These are phyloP conservation scores for Diarsia brunnea DNA, from an alignment of 2,888 invertebrate genomes.

Conservation along the genomic window DNA sequence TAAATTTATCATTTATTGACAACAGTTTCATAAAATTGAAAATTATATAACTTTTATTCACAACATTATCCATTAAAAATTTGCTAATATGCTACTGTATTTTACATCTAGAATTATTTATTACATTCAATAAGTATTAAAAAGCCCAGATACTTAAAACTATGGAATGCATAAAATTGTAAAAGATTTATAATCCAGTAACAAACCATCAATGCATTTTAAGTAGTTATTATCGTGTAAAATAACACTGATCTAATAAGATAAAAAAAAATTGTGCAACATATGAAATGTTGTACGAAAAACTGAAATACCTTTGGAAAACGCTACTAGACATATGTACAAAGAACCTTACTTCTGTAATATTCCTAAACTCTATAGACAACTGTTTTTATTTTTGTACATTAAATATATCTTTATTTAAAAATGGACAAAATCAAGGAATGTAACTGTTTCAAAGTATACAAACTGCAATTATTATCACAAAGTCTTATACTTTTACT, in stretches of 20 bases:
- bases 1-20: constrained; percentile 76
- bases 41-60: constrained; percentile 67
- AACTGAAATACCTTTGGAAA: constrained; percentile 35
- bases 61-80: constrained; percentile 59
- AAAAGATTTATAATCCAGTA: constrained; percentile 46
- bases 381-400: constrained; percentile 59
- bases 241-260: constrained; percentile 24
- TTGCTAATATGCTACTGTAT: constrained; percentile 58
- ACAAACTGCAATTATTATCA: constrained; percentile 39
- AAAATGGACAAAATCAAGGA: constrained; percentile 35
- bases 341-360: constrained; percentile 35
- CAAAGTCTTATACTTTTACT: constrained; percentile 16
- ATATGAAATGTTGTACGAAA: constrained; percentile 22
- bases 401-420: constrained; percentile 38
- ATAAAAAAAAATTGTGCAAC: constrained; percentile 37
- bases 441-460: constrained; percentile 26
- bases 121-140: constrained; percentile 58
- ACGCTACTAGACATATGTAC: constrained; percentile 23
- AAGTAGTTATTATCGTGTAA: constrained; percentile 34
- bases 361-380: constrained; percentile 48
- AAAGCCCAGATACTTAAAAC: constrained; percentile 60
- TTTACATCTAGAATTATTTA: constrained; percentile 51
- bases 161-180: constrained; percentile 65
- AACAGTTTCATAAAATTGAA: constrained; percentile 83
- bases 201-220: constrained; percentile 31